These are phyloP conservation scores for Athrips mouffetella DNA, from an alignment of 2,888 invertebrate genomes.

Conservation along the genomic window DNA sequence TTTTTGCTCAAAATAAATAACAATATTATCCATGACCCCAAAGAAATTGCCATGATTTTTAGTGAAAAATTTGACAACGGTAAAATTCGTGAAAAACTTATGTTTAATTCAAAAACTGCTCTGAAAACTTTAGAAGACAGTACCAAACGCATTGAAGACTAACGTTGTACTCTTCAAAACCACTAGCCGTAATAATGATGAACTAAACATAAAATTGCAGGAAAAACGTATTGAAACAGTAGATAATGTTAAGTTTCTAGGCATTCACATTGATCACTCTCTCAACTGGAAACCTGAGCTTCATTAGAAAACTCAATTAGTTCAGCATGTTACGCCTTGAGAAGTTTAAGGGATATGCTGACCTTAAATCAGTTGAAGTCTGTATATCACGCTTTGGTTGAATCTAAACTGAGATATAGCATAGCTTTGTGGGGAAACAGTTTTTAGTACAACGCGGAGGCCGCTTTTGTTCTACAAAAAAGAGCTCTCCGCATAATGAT, in stretches of 20 bases:
- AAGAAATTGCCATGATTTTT: neutral
- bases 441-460: neutral
- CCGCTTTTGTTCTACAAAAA: neutral
- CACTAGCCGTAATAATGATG: neutral
- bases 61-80: neutral
- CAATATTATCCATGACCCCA: neutral
- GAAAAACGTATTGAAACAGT: neutral
- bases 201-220: neutral
- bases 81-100: neutral
- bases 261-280: neutral
- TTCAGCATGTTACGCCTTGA: neutral
- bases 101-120: neutral
- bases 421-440: too few relatives aligned
- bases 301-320: neutral
- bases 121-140: neutral
- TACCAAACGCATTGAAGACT: neutral
- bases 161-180: neutral
- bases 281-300: conserved; percentile 9
- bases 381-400: neutral
- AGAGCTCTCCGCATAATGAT: neutral
- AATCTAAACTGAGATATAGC: neutral
- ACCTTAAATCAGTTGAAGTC: neutral
- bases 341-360: neutral
- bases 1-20: too few relatives aligned
- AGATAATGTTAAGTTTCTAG: conserved; percentile 2